Evolutionary conservation across 2,797 vertebrate genomes (phyloP).

Genomic region (Argya squamiceps): DNA sequence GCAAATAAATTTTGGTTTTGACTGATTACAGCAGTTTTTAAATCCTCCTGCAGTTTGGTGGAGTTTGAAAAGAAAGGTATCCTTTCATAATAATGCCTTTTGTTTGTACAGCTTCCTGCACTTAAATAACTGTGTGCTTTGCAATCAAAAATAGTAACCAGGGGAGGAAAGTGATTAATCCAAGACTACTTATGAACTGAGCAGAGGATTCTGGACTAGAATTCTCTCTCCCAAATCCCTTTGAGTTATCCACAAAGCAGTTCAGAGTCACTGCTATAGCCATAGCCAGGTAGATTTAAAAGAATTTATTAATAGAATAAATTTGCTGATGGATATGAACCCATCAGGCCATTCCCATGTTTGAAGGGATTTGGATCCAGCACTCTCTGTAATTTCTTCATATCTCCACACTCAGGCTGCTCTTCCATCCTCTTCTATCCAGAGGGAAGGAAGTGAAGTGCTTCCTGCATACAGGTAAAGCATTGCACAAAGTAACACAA

Average conservation of each 20-base stretch:
- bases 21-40: not conserved
- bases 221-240: not conserved
- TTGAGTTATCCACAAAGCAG: not conserved
- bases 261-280: not conserved
- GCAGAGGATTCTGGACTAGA: not conserved
- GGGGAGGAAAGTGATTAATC: not conserved
- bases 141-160: not conserved
- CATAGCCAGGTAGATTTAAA: not conserved
- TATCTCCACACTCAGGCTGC: not conserved
- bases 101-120: not conserved
- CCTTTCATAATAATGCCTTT: not conserved
- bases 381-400: not conserved
- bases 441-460: not conserved
- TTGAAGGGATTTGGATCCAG: not conserved
- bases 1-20: not conserved
- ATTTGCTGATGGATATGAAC: not conserved
- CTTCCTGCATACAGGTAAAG: not conserved
- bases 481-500: not conserved
- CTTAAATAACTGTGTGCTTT: not conserved
- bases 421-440: not conserved
- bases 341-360: not conserved
- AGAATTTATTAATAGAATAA: not conserved
- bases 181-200: not conserved
- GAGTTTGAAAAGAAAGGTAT: not conserved
- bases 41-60: not conserved